Base-by-base conservation (phyloP, 92 coral and sea anemone species). In the Heliopora coerulea region DNA sequence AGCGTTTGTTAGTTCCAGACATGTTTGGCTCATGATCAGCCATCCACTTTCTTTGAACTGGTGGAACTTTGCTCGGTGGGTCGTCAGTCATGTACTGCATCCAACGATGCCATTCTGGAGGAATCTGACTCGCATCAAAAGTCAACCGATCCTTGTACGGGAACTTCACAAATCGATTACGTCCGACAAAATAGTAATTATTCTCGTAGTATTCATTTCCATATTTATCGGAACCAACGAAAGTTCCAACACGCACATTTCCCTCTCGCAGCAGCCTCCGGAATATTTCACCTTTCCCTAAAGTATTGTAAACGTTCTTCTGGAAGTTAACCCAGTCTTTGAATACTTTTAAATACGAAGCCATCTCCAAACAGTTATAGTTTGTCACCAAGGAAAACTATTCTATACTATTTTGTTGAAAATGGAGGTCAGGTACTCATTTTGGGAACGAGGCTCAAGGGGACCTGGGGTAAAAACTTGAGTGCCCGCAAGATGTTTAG, bases 101-200 rank as follows among this genome's bases (percentile, higher is more conserved):
- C 99, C 99, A 95, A n/a, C 96, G 88, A 82, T 93, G 98, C 98
- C 98, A 93, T 50, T 93, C 98, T 19, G 98, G 54, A 2, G 96
- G 98, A 29, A 93, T 85, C 62, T 93, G 96, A 33, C 91, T 80
- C 4, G 68, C 96, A 84, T 93, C 96, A 80, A 80, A 88, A 34
- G 86, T 82, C 35, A 70, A 65, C 4, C 98, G 91, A 72, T 78
- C 89, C 25, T 65, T 80, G 72, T 93, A 93, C 0, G 98, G 98
- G 60, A 80, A 90, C 82, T 78, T 86, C 28, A 93, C 98, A 70
- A 68, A 93, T 11, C 98, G 93, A 74, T 93, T 91, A 61, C 98
- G 84, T 21, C 84, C 79, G 72, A 88, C 78, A 69, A 93, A 89
- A 86, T 87, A 93, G 67, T 72, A 32, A 86, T 88, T 87, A 62